Evolutionary conservation across 2,113 vertebrate genomes (phyloP).

Genomic region (Himantopus leucocephalus): DNA sequence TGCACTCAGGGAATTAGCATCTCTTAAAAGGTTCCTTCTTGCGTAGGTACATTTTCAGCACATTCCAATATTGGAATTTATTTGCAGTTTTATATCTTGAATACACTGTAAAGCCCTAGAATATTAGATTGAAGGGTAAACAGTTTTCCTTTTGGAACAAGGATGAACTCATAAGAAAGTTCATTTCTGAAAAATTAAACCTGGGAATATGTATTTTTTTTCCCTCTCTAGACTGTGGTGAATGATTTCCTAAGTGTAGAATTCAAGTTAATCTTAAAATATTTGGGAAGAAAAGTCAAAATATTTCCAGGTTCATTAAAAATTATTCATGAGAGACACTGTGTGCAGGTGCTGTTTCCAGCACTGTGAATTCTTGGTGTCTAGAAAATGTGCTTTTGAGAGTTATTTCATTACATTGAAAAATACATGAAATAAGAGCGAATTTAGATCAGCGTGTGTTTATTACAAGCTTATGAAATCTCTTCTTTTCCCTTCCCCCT

Average conservation of each 20-base stretch:
- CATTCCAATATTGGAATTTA: neutral
- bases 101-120: neutral
- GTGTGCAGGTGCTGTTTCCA: neutral
- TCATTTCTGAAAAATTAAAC: neutral
- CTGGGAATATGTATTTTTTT: neutral
- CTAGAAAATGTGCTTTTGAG: neutral
- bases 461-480: neutral
- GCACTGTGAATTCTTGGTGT: neutral
- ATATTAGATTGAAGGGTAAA: neutral
- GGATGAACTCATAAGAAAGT: neutral
- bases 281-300: neutral
- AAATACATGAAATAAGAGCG: neutral
- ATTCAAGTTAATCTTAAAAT: neutral
- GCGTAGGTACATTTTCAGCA: neutral
- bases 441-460: neutral
- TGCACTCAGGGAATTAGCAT: neutral
- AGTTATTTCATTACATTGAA: neutral
- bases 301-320: neutral
- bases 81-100: neutral
- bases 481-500: neutral
- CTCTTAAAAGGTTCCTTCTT: neutral
- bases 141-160: neutral
- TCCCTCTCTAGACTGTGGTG: neutral
- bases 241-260: neutral
- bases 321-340: neutral